Evolutionary conservation across 2,888 invertebrate genomes (phyloP).

Genomic region (Empis livida): DNA sequence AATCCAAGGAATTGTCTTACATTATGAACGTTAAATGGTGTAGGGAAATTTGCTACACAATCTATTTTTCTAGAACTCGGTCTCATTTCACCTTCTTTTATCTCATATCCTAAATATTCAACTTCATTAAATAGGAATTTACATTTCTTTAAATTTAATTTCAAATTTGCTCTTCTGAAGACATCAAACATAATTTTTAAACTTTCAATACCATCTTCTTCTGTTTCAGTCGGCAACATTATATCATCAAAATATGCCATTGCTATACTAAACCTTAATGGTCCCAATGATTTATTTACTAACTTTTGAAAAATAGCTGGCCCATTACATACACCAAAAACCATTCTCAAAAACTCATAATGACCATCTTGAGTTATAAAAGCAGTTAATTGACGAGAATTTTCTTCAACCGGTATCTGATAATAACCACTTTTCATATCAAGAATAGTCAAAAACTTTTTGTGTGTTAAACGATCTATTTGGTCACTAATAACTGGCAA

Average conservation of each 20-base stretch:
- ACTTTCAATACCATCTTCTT: background rate
- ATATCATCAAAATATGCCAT: conserved; percentile 17
- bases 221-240: conserved; percentile 12
- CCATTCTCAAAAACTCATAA: conserved; percentile 15
- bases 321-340: conserved; percentile 24
- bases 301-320: conserved; percentile 18
- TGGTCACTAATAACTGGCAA: conserved; percentile 14
- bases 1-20: conserved; percentile 23
- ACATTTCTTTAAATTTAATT: background rate
- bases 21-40: conserved; percentile 17
- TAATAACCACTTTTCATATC: conserved; percentile 15
- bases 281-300: conserved; percentile 10
- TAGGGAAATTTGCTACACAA: conserved; percentile 18
- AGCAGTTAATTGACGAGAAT: conserved; percentile 15
- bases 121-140: background rate
- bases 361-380: conserved; percentile 15
- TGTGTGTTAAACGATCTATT: conserved; percentile 10
- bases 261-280: conserved; percentile 7
- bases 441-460: conserved; percentile 12
- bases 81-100: background rate
- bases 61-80: conserved; percentile 14
- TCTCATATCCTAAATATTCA: background rate
- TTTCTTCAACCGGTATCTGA: conserved; percentile 16
- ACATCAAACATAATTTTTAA: background rate
- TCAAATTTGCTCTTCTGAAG: background rate